Base-by-base conservation (phyloP, 2,888 invertebrate species). In the Pterostichus niger region DNA sequence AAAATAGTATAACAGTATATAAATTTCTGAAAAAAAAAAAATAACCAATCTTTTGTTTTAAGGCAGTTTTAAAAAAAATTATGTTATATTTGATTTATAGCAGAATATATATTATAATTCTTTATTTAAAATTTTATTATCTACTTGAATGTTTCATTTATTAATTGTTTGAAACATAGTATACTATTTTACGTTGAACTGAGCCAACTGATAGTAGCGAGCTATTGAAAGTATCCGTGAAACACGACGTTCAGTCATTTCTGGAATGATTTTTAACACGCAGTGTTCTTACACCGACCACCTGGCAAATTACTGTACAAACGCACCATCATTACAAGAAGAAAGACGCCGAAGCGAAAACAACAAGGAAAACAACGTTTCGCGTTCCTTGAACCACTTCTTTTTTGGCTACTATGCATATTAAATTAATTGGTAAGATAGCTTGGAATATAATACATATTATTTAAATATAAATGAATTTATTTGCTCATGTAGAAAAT, bases 281-380 rank as follows among this genome's bases (percentile, higher is more conserved):
- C 64, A 64, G 35, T 59, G 59, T 59, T 64, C 64, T 64, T 64
- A 64, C 64, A 64, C 64, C 35, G 64, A 35, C 64, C 64, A 64
- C 64, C 64, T 64, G 64, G 64, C 64, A 64, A 64, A 64, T 64
- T 64, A 64, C 64, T 33, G 64, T 64, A 64, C 35, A 64, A 64
- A 64, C 64, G 64, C 64, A 64, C 64, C 33, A 35, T 64, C 64
- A 64, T 64, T 64, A 64, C n/a, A 64, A 35, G 33, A 33, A 64
- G 13, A 35, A 64, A 64, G 64, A 64, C 31, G 33, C 13, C 35
- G 61, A 59, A 59, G 59, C 64, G 35, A 35, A 64, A 64, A 33
- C n/a, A 33, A 64, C 64, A 64, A 35, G 33, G 64, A 64, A 9
- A 64, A 64, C 64, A 24, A 54, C 17, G 59, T 35, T 24, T 9